phyloP scores from a whole-genome alignment of 2,797 vertebrate genomes.

The Pangasius mekongensis region DNA sequence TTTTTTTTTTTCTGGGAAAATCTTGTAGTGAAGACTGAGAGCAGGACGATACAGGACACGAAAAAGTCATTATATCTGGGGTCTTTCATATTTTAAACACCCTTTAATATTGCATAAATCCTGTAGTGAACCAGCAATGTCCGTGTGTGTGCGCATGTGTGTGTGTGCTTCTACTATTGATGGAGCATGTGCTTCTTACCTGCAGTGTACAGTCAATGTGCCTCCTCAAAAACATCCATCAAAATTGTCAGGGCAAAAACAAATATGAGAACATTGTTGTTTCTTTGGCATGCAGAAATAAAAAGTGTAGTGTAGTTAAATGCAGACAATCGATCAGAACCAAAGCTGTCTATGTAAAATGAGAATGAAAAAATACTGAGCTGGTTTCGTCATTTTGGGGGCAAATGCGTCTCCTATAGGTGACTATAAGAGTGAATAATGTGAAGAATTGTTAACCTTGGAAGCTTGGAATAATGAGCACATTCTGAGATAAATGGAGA shows the following conservation, averaged over 20 bases:
- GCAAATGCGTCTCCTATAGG: neutral
- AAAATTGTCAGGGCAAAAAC: conserved; percentile 49
- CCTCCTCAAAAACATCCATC: conserved; percentile 55
- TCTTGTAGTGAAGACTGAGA: neutral
- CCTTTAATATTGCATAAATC: neutral
- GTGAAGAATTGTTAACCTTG: neutral
- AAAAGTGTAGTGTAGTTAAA: conserved; percentile 30
- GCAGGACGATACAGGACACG: neutral
- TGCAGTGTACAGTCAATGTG: conserved; percentile 37
- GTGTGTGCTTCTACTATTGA: conserved; percentile 18
- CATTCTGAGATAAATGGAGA: neutral
- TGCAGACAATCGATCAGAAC: conserved; percentile 38
- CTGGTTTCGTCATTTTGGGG: neutral
- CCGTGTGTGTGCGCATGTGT: neutral
- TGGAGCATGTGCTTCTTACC: conserved; percentile 50
- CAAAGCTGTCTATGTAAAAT: conserved; percentile 20
- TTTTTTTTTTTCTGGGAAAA: neutral
- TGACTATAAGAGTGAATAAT: no score
- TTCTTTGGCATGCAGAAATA: conserved; percentile 33
- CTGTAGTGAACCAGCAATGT: neutral
- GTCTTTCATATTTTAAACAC: neutral
- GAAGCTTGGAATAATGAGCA: neutral
- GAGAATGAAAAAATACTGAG: neutral
- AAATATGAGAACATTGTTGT: conserved; percentile 50
- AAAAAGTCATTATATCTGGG: neutral